phyloP scores from a whole-genome alignment of 2,797 vertebrate species.

The Tragelaphus eurycerus region DNA sequence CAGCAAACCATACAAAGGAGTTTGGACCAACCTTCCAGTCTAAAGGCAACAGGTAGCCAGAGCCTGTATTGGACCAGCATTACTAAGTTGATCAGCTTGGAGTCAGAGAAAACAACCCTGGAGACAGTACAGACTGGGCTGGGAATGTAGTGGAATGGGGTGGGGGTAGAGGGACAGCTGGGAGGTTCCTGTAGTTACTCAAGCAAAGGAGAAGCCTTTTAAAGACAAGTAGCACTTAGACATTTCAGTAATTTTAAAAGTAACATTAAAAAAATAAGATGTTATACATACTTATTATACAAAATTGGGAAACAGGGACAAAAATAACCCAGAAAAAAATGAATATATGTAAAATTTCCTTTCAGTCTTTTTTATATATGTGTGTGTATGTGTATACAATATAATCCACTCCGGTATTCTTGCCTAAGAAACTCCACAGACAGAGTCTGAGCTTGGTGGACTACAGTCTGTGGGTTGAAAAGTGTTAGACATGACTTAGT shows the following conservation, averaged over 20 bases:
- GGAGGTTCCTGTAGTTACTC: not conserved
- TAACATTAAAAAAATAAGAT: not conserved
- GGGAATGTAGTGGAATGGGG: not conserved
- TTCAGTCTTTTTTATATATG: not conserved
- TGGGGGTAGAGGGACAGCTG: not conserved
- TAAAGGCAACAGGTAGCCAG: not conserved
- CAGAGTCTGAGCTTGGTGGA: not conserved
- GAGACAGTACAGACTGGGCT: not conserved
- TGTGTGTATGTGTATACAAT: not conserved
- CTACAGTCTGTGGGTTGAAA: not conserved
- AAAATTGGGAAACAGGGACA: constrained; percentile 12
- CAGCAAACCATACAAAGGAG: not conserved
- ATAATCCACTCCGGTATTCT: not conserved
- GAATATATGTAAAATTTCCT: not conserved
- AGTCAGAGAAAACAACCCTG: not conserved
- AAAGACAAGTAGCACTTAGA: not conserved
- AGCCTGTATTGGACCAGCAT: not conserved
- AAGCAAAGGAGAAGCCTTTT: not conserved
- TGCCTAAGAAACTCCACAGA: not conserved
- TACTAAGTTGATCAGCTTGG: not conserved
- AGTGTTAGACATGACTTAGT: not conserved
- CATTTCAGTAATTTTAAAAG: not conserved
- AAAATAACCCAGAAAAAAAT: not conserved
- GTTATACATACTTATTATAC: not conserved
- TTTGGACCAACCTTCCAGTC: not conserved